A percentile compares a stretch with the other conserved stretches of the same genome.
These are phyloP conservation scores for Bruchidius siliquastri DNA, from an alignment of 2,888 invertebrate genomes.

Conservation along the genomic window DNA sequence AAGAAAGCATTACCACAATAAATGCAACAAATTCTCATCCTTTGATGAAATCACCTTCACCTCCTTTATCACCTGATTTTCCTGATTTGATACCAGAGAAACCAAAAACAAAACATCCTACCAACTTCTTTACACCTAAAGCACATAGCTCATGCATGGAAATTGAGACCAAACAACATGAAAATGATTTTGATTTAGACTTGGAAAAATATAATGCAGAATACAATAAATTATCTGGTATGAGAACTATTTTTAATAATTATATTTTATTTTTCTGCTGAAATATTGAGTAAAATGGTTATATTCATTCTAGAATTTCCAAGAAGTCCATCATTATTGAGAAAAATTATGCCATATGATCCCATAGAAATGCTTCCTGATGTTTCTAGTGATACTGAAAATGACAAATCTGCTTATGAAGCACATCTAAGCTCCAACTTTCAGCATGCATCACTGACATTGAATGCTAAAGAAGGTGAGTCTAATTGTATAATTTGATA, in stretches of 20 bases:
- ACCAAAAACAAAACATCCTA: slow-evolving; percentile 28
- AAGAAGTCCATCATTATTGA: slow-evolving; percentile 55
- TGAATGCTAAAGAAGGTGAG: slow-evolving; percentile 48
- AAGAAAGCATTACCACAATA: slow-evolving; percentile 11
- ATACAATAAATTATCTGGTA: background rate
- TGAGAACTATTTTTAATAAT: background rate
- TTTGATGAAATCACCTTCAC: slow-evolving; percentile 41
- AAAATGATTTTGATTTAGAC: background rate
- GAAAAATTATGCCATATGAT: slow-evolving; percentile 52
- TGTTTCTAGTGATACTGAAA: slow-evolving; percentile 47
- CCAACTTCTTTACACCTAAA: slow-evolving; percentile 36
- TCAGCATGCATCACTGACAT: slow-evolving; percentile 48
- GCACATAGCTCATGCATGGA: slow-evolving; percentile 36
- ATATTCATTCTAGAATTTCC: slow-evolving; percentile 46
- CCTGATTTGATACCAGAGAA: slow-evolving; percentile 45
- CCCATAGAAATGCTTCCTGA: slow-evolving; percentile 51
- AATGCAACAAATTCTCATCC: slow-evolving; percentile 47
- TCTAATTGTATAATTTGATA: no score
- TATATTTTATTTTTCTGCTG: no score
- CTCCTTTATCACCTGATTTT: slow-evolving; percentile 41
- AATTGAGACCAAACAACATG: background rate
- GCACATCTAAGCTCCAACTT: slow-evolving; percentile 50
- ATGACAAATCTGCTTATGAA: slow-evolving; percentile 51
- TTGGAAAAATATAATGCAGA: background rate
- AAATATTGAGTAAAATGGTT: background rate